phyloP scores from a whole-genome alignment of 2,888 invertebrate genomes.

The Thecophora atra region DNA sequence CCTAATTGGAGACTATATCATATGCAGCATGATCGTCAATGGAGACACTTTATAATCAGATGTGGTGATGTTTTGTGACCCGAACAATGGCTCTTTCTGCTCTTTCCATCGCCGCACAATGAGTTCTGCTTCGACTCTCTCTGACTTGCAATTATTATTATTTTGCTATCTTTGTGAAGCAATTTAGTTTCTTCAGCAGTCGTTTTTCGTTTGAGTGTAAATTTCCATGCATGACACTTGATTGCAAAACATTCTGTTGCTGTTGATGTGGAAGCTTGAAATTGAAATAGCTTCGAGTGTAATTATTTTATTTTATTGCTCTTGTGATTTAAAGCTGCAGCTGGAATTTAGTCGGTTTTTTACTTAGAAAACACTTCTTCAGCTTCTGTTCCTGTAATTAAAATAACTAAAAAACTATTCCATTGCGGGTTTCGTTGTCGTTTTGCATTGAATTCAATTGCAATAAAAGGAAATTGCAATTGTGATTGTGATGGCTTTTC shows the following conservation, averaged over 20 bases:
- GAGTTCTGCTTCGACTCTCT: too few relatives aligned
- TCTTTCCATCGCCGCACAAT: too few relatives aligned
- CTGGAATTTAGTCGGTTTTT: constrained; percentile 41
- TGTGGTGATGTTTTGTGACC: too few relatives aligned
- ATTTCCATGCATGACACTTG: constrained; percentile 32
- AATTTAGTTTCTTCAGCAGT: constrained; percentile 35
- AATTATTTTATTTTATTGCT: constrained; percentile 48
- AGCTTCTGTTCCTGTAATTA: neutral
- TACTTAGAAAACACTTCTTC: neutral
- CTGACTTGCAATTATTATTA: neutral
- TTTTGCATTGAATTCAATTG: too few relatives aligned
- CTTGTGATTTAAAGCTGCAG: constrained; percentile 42
- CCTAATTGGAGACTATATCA: too few relatives aligned
- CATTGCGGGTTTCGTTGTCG: too few relatives aligned
- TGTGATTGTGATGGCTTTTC: neutral
- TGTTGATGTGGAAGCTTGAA: constrained; percentile 43
- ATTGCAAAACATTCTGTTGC: constrained; percentile 23
- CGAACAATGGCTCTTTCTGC: too few relatives aligned
- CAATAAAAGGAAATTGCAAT: neutral
- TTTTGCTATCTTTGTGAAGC: constrained; percentile 5
- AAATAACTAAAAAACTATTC: neutral
- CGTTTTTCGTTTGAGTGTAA: constrained; percentile 32
- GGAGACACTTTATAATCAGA: too few relatives aligned
- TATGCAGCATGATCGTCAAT: too few relatives aligned
- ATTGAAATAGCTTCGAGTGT: constrained; percentile 47